A percentile compares a stretch with the other conserved stretches of the same genome.
phyloP scores from a whole-genome alignment of 2,797 vertebrate genomes.

The Hippoglossus hippoglossus region DNA sequence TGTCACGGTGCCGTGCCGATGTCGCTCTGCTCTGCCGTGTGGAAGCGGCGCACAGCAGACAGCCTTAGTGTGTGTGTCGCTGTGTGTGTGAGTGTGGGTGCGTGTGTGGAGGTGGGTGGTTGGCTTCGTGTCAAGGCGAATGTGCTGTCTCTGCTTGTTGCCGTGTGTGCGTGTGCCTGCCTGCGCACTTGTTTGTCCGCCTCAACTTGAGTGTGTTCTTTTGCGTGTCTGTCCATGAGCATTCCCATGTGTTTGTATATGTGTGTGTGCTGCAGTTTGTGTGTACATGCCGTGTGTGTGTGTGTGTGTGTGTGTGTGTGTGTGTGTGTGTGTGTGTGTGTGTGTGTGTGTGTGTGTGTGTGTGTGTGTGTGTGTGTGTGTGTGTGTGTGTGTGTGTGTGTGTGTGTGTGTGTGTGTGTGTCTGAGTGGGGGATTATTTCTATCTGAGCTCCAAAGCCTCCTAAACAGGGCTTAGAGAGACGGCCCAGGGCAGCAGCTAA shows the following conservation, averaged over 20 bases:
- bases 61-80: constrained; percentile 51
- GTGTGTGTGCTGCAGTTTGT: constrained; percentile 18
- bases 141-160: constrained; percentile 72
- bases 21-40: constrained; percentile 76
- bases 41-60: constrained; percentile 67
- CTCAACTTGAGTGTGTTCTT: constrained; percentile 38
- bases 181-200: constrained; percentile 64
- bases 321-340: constrained; percentile 14
- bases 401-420: constrained; percentile 69
- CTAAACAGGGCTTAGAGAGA: constrained; percentile 84
- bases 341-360: constrained; percentile 18
- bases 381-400: constrained; percentile 40
- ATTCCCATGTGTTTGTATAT: constrained; percentile 19
- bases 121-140: constrained; percentile 71
- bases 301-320: constrained; percentile 24
- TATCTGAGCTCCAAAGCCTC: constrained; percentile 84
- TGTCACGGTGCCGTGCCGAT: constrained; percentile 81
- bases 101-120: constrained; percentile 63
- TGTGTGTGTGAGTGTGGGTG: constrained; percentile 18
- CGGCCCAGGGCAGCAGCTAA: constrained; percentile 83
- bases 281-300: constrained; percentile 33
- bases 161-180: constrained; percentile 27
- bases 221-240: constrained; percentile 29
- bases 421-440: constrained; percentile 83
- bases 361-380: constrained; percentile 26